phyloP scores from a whole-genome alignment of 2,797 vertebrate genomes.

The Acanthiza pusilla region DNA sequence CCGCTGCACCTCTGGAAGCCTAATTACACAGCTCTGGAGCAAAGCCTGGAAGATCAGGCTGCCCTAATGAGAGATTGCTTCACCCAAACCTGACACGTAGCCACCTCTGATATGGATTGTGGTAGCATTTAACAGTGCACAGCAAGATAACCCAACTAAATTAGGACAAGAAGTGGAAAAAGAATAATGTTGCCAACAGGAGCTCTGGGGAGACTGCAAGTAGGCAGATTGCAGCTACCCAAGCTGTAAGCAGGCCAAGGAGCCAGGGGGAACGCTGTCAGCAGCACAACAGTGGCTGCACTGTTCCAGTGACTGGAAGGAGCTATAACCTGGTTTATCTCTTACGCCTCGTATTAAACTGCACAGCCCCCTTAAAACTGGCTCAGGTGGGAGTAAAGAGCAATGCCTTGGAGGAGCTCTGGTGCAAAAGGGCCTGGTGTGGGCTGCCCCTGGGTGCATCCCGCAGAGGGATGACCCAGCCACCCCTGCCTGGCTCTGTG shows the following conservation, averaged over 20 bases:
- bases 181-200: background rate
- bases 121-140: background rate
- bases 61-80: background rate
- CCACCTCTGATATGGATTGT: background rate
- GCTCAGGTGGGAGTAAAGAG: background rate
- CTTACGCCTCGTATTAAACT: background rate
- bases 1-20: background rate
- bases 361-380: background rate
- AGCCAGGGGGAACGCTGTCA: background rate
- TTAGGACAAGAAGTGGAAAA: slow-evolving; percentile 19
- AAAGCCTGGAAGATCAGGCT: background rate
- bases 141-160: slow-evolving; percentile 21
- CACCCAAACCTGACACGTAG: background rate
- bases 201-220: background rate
- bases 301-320: background rate
- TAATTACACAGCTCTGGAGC: background rate
- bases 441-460: background rate
- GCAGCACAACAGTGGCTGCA: background rate
- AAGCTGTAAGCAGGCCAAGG: slow-evolving; percentile 2
- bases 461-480: background rate
- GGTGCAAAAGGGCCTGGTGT: background rate
- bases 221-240: slow-evolving; percentile 17
- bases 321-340: background rate
- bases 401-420: background rate
- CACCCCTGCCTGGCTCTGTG: background rate